These are phyloP conservation scores for Heliconius sara DNA, from an alignment of 2,888 invertebrate genomes.

Conservation along the genomic window DNA sequence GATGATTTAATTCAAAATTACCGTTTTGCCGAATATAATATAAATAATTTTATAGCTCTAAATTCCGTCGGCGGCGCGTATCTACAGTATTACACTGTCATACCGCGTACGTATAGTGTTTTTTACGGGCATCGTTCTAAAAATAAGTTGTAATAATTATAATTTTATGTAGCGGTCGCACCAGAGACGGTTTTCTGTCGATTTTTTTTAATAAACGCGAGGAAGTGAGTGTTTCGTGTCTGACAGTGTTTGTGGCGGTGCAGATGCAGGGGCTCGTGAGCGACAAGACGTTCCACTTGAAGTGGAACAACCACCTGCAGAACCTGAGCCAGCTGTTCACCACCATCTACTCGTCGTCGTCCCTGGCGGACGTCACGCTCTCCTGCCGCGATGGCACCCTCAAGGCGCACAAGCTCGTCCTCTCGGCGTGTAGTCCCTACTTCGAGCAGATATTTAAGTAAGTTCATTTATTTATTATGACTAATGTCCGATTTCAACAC, in stretches of 20 bases:
- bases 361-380: slow-evolving; percentile 88
- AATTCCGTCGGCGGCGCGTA: slow-evolving; percentile 82
- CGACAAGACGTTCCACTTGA: slow-evolving; percentile 87
- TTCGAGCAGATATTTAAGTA: slow-evolving; percentile 89
- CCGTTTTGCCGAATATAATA: slow-evolving; percentile 69
- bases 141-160: slow-evolving; percentile 85
- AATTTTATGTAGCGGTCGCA: slow-evolving; percentile 84
- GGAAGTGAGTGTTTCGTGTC: slow-evolving; percentile 74
- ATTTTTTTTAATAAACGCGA: slow-evolving; percentile 69
- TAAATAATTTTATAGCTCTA: slow-evolving; percentile 79
- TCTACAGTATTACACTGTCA: slow-evolving; percentile 83
- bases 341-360: slow-evolving; percentile 87
- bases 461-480: slow-evolving; percentile 50
- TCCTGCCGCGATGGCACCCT: slow-evolving; percentile 89
- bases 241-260: slow-evolving; percentile 76
- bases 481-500: slow-evolving; percentile 25
- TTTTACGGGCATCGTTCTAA: slow-evolving; percentile 85
- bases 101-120: slow-evolving; percentile 85
- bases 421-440: slow-evolving; percentile 90
- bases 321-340: slow-evolving; percentile 88
- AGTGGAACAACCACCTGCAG: slow-evolving; percentile 89
- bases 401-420: slow-evolving; percentile 88
- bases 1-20: slow-evolving; percentile 68
- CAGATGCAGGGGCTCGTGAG: slow-evolving; percentile 85
- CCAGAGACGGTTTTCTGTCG: slow-evolving; percentile 80